These are phyloP conservation scores for Metopolophium dirhodum DNA, from an alignment of 1,140 invertebrate genomes.

Conservation along the genomic window DNA sequence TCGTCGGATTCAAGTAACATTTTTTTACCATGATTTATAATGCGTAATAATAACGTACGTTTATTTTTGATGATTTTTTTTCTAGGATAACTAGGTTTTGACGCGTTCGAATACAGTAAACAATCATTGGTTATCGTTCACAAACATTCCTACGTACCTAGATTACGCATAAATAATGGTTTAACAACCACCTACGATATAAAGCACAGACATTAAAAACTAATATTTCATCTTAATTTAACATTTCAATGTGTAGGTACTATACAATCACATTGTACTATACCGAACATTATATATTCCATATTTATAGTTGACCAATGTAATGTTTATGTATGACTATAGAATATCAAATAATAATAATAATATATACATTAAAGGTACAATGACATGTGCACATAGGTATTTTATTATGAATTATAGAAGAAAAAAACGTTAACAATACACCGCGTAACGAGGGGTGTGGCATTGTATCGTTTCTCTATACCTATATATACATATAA, in stretches of 20 bases:
- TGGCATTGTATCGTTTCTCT: background rate
- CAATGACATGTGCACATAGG: background rate
- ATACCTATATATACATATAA: too few relatives aligned
- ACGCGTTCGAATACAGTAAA: too few relatives aligned
- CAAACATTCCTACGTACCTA: background rate
- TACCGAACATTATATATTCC: too few relatives aligned
- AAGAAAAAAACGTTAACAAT: too few relatives aligned
- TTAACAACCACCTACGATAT: background rate
- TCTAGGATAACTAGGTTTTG: too few relatives aligned
- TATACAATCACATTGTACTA: background rate
- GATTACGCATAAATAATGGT: background rate
- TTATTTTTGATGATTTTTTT: background rate
- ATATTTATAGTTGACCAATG: background rate
- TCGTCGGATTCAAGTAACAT: background rate
- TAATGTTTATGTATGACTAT: background rate
- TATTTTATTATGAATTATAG: background rate
- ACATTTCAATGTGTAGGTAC: background rate
- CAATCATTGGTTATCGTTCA: background rate
- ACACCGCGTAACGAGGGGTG: background rate
- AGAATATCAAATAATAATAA: background rate
- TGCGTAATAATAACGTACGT: background rate
- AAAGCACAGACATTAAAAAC: background rate
- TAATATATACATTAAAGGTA: background rate
- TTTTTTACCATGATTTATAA: background rate
- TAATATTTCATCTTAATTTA: background rate